Conservation (phyloP, 1,140 invertebrate species). For the Caenorhabditis inopinata region DNA sequence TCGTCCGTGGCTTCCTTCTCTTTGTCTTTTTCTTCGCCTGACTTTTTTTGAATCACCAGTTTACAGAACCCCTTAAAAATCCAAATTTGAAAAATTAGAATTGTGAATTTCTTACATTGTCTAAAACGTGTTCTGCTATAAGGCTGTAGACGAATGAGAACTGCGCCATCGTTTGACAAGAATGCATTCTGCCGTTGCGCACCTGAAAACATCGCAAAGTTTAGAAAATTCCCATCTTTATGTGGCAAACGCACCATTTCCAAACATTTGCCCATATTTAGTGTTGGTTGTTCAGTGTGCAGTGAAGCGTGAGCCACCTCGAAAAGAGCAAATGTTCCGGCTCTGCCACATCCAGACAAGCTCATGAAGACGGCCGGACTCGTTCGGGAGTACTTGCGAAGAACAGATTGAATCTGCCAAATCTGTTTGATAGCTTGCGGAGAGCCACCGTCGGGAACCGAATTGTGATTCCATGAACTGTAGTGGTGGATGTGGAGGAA, state of each 20-base stretch:
- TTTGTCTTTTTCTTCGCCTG: background rate
- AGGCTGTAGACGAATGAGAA: conserved; percentile 11
- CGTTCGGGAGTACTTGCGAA: background rate
- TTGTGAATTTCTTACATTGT: background rate
- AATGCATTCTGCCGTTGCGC: background rate
- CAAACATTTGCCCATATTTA: background rate
- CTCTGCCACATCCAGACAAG: conserved; percentile 35
- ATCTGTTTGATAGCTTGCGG: background rate
- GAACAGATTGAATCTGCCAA: background rate
- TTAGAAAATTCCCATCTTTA: background rate
- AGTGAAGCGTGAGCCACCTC: background rate
- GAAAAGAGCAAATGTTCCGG: conserved; percentile 22
- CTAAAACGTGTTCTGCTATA: background rate
- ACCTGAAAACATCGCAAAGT: background rate
- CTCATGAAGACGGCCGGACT: conserved; percentile 6
- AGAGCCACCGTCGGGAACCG: background rate
- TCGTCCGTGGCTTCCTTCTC: background rate
- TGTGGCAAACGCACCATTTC: background rate
- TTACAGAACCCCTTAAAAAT: background rate
- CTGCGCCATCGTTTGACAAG: background rate
- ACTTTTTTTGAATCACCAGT: background rate
- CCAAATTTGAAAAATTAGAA: background rate
- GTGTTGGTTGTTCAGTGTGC: background rate
- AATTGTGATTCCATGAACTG: conserved; percentile 12
- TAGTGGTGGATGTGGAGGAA: conserved; percentile 40